These are phyloP conservation scores for Hyles euphorbiae DNA, from an alignment of 1,140 invertebrate genomes.

Conservation along the genomic window DNA sequence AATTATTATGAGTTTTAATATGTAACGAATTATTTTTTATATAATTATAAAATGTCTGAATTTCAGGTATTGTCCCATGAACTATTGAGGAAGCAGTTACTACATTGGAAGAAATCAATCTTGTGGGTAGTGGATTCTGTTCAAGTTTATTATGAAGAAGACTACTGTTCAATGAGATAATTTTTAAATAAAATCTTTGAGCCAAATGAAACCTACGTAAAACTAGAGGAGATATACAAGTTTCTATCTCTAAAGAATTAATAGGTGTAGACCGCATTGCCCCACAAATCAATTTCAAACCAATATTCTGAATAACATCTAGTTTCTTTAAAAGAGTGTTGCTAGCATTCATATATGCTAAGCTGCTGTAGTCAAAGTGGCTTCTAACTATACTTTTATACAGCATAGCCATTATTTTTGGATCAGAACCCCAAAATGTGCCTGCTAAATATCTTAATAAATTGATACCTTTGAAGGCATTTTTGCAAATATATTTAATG, in stretches of 20 bases:
- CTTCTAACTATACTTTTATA: conserved; percentile 19
- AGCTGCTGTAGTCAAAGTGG: conserved; percentile 18
- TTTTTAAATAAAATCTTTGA: conserved; percentile 8
- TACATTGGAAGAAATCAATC: no score
- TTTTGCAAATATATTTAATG: conserved; percentile 13
- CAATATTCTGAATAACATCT: conserved; percentile 15
- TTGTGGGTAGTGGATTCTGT: no score
- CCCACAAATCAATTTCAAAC: conserved; percentile 19
- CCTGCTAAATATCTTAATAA: conserved; percentile 16
- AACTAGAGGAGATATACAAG: conserved; percentile 14
- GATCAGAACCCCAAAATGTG: conserved; percentile 20
- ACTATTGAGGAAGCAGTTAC: no score
- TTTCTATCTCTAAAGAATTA: conserved; percentile 19
- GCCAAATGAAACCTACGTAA: conserved; percentile 4
- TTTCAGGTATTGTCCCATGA: no score
- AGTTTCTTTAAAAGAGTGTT: conserved; percentile 10
- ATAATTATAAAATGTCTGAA: no score
- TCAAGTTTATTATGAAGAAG: conserved; percentile 4
- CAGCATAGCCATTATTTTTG: conserved; percentile 8
- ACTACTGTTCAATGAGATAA: conserved; percentile 1
- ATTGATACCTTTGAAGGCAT: conserved; percentile 16
- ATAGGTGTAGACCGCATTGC: conserved; percentile 16
- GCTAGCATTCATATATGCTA: conserved; percentile 16
- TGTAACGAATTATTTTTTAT: no score
- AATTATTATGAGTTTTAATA: no score